Percentiles rank a stretch among this genome's conserved stretches.
Evolutionary conservation across 1,140 invertebrate genomes (phyloP).

Genomic region (Drosophila parvula): DNA sequence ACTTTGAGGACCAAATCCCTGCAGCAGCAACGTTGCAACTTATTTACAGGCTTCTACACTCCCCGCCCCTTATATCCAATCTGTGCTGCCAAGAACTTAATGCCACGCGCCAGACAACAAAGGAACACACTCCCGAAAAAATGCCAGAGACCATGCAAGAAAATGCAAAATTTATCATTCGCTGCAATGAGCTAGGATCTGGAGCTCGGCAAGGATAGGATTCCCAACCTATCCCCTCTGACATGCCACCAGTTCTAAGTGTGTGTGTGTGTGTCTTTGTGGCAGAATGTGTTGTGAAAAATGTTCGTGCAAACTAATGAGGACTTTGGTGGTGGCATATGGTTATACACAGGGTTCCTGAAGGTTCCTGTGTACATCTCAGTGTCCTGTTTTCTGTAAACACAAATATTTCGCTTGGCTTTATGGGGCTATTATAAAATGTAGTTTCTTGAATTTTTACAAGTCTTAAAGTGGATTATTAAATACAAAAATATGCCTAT

Average conservation of each 20-base stretch:
- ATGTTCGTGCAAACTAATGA: constrained; percentile 44
- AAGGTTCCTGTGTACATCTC: not conserved
- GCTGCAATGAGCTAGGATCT: constrained; percentile 39
- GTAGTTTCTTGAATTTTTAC: not conserved
- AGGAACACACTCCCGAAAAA: constrained; percentile 44
- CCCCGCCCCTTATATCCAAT: constrained; percentile 22
- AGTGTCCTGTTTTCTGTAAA: too few species aligned
- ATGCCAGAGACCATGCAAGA: constrained; percentile 15
- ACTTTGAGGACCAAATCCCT: constrained; percentile 59
- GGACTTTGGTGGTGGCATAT: constrained; percentile 8
- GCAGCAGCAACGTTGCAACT: constrained; percentile 43
- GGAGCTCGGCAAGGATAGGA: constrained; percentile 19
- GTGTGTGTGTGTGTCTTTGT: constrained; percentile 12
- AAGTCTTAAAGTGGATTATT: not conserved
- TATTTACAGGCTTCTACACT: constrained; percentile 30
- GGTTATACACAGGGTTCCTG: not conserved
- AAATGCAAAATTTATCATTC: constrained; percentile 50
- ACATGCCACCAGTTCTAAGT: constrained; percentile 12
- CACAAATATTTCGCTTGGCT: too few species aligned
- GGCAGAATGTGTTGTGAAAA: constrained; percentile 12
- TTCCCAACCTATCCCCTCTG: constrained; percentile 11
- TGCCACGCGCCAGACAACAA: constrained; percentile 74
- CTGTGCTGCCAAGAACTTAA: constrained; percentile 63
- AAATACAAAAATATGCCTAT: not conserved
- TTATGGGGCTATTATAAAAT: too few species aligned